These are phyloP conservation scores for Diarsia rubi DNA, from an alignment of 2,888 invertebrate species.

Conservation along the genomic window DNA sequence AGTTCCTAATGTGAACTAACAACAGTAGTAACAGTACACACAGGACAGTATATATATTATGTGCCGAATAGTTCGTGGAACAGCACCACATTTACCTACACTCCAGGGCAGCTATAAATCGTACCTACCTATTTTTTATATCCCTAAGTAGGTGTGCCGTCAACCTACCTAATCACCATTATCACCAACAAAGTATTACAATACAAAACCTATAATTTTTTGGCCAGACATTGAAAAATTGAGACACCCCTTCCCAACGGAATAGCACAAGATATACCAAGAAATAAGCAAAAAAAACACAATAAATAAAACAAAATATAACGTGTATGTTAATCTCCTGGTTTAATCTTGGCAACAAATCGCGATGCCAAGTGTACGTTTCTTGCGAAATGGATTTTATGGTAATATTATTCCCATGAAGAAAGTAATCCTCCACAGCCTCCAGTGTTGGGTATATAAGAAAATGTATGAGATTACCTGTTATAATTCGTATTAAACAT, in stretches of 20 bases:
- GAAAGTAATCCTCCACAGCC: constrained; percentile 76
- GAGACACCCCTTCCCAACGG: constrained; percentile 50
- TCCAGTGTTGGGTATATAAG: constrained; percentile 56
- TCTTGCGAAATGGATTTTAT: constrained; percentile 79
- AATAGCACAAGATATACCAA: constrained; percentile 39
- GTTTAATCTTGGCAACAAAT: constrained; percentile 87
- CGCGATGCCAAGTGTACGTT: constrained; percentile 76
- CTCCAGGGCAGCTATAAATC: too few species aligned
- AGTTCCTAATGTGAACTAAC: too few species aligned
- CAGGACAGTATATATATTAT: too few species aligned
- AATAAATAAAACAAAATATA: constrained; percentile 71
- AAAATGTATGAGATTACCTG: constrained; percentile 79
- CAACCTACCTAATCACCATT: constrained; percentile 16
- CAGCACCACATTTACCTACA: too few species aligned
- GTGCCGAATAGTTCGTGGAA: too few species aligned
- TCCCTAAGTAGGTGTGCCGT: too few species aligned
- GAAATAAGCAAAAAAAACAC: constrained; percentile 45
- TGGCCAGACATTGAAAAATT: constrained; percentile 63
- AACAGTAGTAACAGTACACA: too few species aligned
- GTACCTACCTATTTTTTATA: too few species aligned
- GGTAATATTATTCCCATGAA: constrained; percentile 82
- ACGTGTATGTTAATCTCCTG: constrained; percentile 75
- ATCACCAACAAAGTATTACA: constrained; percentile 20
- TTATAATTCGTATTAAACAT: constrained; percentile 61
- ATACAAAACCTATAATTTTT: constrained; percentile 50